Evolutionary conservation across 2,797 vertebrate genomes (phyloP).

Genomic region (Acipenser transmontanus): DNA sequence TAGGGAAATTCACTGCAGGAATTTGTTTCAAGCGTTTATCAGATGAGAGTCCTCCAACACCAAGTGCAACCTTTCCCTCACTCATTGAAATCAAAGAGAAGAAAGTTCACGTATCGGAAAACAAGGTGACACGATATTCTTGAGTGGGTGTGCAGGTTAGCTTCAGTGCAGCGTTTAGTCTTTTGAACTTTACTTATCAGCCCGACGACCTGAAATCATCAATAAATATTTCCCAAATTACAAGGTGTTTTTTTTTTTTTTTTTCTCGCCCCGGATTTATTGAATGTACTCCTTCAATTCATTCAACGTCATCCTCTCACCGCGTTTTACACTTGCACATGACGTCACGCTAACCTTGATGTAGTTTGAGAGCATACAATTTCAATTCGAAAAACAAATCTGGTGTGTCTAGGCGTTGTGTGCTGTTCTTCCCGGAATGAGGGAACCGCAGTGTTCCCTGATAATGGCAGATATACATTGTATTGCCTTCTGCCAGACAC

Average conservation of each 20-base stretch:
- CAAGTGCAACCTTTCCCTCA: not conserved
- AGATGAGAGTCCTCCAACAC: not conserved
- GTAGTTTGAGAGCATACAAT: too few species aligned
- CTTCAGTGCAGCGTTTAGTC: not conserved
- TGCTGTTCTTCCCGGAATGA: constrained; percentile 43
- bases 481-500: not conserved
- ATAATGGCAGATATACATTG: not conserved
- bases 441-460: constrained; percentile 33
- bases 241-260: too few species aligned
- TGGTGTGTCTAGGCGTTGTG: too few species aligned
- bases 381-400: too few species aligned
- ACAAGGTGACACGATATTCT: not conserved
- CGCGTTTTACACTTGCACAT: too few species aligned
- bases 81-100: not conserved
- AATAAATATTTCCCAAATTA: too few species aligned
- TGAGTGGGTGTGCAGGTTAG: not conserved
- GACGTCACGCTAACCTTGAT: too few species aligned
- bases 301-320: too few species aligned
- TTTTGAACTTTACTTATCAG: too few species aligned
- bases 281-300: too few species aligned
- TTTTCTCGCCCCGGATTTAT: too few species aligned
- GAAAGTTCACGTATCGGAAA: not conserved
- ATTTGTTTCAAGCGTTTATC: not conserved
- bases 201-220: too few species aligned
- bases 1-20: not conserved